Evolutionary conservation across 2,797 vertebrate species (phyloP).

Genomic region (Enteromius unitaeniatus): DNA sequence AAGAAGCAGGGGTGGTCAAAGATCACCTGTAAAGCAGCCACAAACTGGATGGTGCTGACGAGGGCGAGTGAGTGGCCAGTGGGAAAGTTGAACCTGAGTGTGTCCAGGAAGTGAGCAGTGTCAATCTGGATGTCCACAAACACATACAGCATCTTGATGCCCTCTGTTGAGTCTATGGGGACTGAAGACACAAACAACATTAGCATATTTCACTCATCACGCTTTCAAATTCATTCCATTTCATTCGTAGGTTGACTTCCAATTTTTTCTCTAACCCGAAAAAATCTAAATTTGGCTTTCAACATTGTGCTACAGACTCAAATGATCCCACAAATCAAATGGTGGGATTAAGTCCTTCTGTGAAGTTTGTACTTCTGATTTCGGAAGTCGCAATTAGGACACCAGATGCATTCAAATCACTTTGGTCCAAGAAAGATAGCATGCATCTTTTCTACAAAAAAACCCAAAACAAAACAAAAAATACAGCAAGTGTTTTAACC

Average conservation of each 20-base stretch:
- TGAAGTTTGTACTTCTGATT: not conserved
- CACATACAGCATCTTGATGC: conserved; percentile 94
- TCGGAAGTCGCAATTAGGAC: not conserved
- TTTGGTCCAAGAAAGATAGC: not conserved
- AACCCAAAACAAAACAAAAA: no score
- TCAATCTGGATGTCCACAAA: conserved; percentile 98
- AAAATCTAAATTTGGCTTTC: not conserved
- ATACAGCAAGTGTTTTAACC: not conserved
- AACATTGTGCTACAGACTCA: not conserved
- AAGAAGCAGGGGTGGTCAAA: conserved; percentile 5
- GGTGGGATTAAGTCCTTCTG: not conserved
- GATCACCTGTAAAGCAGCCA: conserved; percentile 92
- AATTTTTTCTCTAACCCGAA: not conserved
- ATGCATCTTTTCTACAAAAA: not conserved
- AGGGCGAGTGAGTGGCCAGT: conserved; percentile 84
- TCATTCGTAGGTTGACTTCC: not conserved
- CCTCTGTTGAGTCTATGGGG: conserved; percentile 88
- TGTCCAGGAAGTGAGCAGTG: conserved; percentile 91
- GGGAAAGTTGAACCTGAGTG: conserved; percentile 89
- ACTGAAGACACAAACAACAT: conserved; percentile 76
- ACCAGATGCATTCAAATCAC: not conserved
- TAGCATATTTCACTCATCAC: conserved; percentile 3
- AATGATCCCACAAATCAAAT: not conserved
- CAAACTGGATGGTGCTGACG: conserved; percentile 98
- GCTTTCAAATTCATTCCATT: not conserved